These are phyloP conservation scores for Polyommatus iphigenia DNA, from an alignment of 2,888 invertebrate species.

Conservation along the genomic window DNA sequence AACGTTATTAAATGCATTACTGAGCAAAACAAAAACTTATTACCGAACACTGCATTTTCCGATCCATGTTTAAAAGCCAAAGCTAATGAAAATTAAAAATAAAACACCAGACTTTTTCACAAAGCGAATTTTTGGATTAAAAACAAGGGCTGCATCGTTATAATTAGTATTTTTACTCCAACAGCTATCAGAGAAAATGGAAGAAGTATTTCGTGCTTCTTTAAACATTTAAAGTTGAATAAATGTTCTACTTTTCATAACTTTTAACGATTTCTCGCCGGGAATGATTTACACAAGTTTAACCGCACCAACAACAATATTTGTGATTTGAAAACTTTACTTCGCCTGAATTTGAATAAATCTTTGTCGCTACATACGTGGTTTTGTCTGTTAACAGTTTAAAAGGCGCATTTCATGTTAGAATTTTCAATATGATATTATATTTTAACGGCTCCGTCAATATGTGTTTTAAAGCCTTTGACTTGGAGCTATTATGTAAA, in stretches of 20 bases:
- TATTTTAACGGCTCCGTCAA: too few species aligned
- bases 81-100: conserved; percentile 10
- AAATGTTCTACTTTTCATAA: conserved; percentile 33
- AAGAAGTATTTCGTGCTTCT: not conserved
- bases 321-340: conserved; percentile 29
- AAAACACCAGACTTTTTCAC: not conserved
- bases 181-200: conserved; percentile 10
- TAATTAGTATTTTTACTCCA: conserved; percentile 18
- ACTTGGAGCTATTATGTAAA: too few species aligned
- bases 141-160: conserved; percentile 3
- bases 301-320: conserved; percentile 33
- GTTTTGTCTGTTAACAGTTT: not conserved
- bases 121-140: conserved; percentile 8
- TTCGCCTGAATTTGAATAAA: not conserved
- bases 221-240: conserved; percentile 31
- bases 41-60: not conserved
- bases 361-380: not conserved
- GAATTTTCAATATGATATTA: too few species aligned
- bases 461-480: too few species aligned
- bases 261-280: conserved; percentile 33
- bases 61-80: conserved; percentile 7
- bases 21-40: not conserved
- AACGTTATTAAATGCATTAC: not conserved
- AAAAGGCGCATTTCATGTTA: not conserved
- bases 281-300: conserved; percentile 32